Conservation (phyloP, 2,113 vertebrate species). For the Zosterops borbonicus region DNA sequence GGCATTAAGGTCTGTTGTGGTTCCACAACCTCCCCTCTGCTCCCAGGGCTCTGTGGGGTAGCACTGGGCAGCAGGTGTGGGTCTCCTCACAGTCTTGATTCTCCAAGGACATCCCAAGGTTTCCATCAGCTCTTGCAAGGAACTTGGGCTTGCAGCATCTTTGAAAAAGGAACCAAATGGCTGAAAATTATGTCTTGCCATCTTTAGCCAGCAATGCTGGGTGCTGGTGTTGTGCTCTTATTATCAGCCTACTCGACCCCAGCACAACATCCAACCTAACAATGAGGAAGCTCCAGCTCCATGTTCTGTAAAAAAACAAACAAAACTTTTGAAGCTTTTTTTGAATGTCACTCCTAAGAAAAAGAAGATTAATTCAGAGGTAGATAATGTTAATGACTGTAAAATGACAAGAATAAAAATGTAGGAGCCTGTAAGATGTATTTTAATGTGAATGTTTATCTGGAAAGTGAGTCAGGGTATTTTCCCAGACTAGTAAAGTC, state of each 20-base stretch:
- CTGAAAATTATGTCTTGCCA: background rate
- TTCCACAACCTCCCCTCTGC: background rate
- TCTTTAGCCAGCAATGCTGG: background rate
- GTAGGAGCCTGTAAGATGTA: background rate
- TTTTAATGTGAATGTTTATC: background rate
- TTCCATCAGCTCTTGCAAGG: background rate
- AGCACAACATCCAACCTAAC: background rate
- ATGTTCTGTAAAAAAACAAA: background rate
- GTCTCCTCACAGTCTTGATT: background rate
- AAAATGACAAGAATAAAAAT: background rate
- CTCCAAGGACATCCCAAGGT: background rate
- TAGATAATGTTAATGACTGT: background rate
- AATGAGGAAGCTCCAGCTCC: background rate
- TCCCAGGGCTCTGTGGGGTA: background rate
- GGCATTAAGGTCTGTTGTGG: background rate
- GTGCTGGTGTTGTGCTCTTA: background rate
- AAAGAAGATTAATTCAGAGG: background rate
- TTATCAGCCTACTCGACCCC: background rate
- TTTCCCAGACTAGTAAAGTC: background rate
- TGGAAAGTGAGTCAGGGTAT: background rate
- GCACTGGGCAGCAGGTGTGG: accelerated
- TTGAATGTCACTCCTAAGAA: background rate
- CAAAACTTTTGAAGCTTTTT: background rate
- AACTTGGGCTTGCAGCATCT: background rate
- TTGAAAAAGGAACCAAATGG: background rate